A percentile compares a stretch with the other conserved stretches of the same genome.
These are phyloP conservation scores for Herpetotheres cachinnans DNA, from an alignment of 2,113 vertebrate species.

Conservation along the genomic window DNA sequence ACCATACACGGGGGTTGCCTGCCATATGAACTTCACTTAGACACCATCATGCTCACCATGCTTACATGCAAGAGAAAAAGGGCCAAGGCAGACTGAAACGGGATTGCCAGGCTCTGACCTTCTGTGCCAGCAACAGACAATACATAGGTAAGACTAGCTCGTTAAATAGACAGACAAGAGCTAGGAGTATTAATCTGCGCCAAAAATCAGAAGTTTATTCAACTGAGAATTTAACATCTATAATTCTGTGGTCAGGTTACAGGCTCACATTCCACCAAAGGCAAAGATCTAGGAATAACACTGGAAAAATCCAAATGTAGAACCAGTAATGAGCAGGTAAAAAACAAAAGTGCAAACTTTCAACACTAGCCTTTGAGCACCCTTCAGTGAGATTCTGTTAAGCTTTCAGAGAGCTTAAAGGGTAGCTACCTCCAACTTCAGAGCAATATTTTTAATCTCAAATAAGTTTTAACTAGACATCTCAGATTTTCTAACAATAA, in stretches of 20 bases:
- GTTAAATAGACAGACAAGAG: background rate
- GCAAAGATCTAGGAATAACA: background rate
- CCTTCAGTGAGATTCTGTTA: background rate
- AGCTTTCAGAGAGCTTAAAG: background rate
- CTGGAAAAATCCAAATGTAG: accelerated
- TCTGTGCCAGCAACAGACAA: background rate
- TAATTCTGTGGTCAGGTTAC: background rate
- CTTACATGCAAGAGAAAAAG: background rate
- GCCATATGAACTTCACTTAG: background rate
- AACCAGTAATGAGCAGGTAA: background rate
- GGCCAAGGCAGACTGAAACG: background rate
- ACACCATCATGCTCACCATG: background rate
- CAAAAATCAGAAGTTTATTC: background rate
- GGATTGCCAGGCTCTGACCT: background rate
- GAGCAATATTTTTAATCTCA: background rate
- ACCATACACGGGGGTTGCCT: background rate
- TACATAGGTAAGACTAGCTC: background rate
- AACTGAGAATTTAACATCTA: background rate
- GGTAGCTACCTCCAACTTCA: background rate
- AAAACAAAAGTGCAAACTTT: background rate
- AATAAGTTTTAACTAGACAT: background rate
- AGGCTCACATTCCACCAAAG: background rate
- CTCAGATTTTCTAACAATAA: background rate
- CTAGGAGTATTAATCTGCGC: background rate
- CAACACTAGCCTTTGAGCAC: background rate